Evolutionary conservation across 2,113 vertebrate species (phyloP).

Genomic region (Protobothrops flavoviridis): DNA sequence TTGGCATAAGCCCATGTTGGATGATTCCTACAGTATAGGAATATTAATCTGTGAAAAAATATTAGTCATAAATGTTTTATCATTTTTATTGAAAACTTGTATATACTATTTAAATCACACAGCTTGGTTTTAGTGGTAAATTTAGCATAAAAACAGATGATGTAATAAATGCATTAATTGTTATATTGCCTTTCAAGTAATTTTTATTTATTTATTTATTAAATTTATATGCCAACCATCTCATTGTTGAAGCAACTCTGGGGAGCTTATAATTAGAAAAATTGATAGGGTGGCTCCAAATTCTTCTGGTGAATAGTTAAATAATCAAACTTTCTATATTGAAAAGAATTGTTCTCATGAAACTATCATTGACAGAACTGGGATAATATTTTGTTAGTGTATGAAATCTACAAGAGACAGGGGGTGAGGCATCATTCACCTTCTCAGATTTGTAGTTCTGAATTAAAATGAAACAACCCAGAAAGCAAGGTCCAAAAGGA

Average conservation of each 20-base stretch:
- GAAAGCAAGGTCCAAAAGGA: not conserved
- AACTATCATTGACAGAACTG: not conserved
- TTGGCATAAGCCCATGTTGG: not conserved
- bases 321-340: constrained; percentile 10
- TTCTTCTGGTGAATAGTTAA: not conserved
- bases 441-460: not conserved
- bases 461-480: not conserved
- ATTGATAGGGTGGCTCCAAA: not conserved
- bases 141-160: constrained; percentile 36
- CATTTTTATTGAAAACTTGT: not conserved
- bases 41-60: not conserved
- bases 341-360: not conserved
- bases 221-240: not conserved
- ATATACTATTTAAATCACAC: constrained; percentile 3
- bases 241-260: not conserved
- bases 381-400: not conserved
- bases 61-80: not conserved
- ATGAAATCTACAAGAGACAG: not conserved
- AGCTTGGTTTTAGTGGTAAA: constrained; percentile 10
- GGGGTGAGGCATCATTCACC: not conserved
- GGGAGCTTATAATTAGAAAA: not conserved
- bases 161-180: not conserved
- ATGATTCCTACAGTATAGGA: not conserved
- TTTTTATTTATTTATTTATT: not conserved
- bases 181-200: constrained; percentile 11